These are phyloP conservation scores for Cantharis lateralis DNA, from an alignment of 2,888 invertebrate species.

Conservation along the genomic window DNA sequence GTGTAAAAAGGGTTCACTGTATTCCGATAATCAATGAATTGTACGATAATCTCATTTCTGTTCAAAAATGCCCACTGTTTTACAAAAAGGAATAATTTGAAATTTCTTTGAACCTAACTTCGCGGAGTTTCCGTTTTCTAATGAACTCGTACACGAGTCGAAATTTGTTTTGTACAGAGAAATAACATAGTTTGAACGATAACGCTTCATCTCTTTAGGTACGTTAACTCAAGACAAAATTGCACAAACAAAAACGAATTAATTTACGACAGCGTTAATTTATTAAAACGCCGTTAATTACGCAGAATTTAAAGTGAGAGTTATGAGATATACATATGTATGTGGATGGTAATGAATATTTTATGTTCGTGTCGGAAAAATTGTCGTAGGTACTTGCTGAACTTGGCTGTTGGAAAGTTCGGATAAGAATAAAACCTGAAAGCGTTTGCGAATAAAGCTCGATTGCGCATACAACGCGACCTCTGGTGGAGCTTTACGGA, in stretches of 20 bases:
- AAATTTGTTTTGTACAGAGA: no score
- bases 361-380: not conserved
- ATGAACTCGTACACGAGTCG: no score
- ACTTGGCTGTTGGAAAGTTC: not conserved
- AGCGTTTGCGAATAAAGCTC: not conserved
- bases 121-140: no score
- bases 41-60: not conserved
- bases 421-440: not conserved
- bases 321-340: not conserved
- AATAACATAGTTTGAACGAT: no score
- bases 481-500: not conserved
- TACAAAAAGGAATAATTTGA: not conserved
- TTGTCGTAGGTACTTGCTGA: not conserved
- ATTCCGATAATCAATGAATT: not conserved
- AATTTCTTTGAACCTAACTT: not conserved
- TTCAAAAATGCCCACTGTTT: not conserved
- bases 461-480: conserved; percentile 7
- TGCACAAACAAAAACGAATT: no score
- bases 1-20: not conserved
- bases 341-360: not conserved
- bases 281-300: no score
- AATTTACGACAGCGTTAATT: no score
- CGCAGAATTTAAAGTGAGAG: no score
- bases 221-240: no score
- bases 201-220: no score